Conservation (phyloP, 2,113 vertebrate genomes). For the Hiodon alosoides region DNA sequence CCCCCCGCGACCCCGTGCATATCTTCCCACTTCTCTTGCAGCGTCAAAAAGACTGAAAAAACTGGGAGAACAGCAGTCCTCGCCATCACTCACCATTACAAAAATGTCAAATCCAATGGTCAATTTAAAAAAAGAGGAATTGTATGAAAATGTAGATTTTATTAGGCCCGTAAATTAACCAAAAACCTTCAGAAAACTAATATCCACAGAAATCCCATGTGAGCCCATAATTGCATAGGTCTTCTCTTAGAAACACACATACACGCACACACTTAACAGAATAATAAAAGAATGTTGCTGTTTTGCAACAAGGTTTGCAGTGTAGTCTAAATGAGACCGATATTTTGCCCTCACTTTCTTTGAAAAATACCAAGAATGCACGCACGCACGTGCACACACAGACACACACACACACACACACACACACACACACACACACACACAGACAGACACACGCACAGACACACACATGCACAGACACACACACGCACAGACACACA, state of each 20-base stretch:
- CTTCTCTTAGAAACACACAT: slow-evolving; percentile 34
- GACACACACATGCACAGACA: slow-evolving; percentile 9
- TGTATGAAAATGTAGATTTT: not conserved
- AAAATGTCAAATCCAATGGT: not conserved
- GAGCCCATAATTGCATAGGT: slow-evolving; percentile 58
- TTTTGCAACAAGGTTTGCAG: too few species aligned
- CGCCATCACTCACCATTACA: not conserved
- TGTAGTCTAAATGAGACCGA: too few species aligned
- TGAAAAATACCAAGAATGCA: not conserved
- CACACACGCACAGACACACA: too few species aligned
- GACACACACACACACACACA: not conserved
- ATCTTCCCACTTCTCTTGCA: not conserved
- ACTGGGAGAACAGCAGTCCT: not conserved
- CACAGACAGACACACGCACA: not conserved
- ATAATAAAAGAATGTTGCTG: too few species aligned
- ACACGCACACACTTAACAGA: not conserved
- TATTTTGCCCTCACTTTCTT: too few species aligned
- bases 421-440: not conserved
- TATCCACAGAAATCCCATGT: slow-evolving; percentile 52
- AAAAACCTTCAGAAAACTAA: not conserved
- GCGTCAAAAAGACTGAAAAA: not conserved
- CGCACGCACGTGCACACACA: not conserved
- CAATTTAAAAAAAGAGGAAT: not conserved
- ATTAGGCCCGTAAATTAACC: too few species aligned
- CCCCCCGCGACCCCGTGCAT: slow-evolving; percentile 52